Evolutionary conservation across 2,113 vertebrate genomes (phyloP).

Genomic region (Mormyrus iriodes): DNA sequence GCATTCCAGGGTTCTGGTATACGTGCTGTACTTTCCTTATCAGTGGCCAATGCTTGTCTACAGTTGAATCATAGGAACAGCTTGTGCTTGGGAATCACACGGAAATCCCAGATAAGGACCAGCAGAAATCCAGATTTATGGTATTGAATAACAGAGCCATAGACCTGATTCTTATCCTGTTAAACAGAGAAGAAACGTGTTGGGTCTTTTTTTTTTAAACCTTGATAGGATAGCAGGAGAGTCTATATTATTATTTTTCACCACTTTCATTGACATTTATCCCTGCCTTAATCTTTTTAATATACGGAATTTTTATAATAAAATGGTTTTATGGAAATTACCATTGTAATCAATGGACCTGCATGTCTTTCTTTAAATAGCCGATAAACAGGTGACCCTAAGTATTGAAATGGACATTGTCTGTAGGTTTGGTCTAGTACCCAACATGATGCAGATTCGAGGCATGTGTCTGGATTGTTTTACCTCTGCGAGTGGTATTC

Average conservation of each 20-base stretch:
- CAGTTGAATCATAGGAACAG: background rate
- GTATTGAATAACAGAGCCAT: background rate
- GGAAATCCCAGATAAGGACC: background rate
- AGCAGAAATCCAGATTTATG: background rate
- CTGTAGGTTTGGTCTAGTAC: background rate
- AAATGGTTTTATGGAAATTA: conserved; percentile 2
- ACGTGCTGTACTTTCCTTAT: background rate
- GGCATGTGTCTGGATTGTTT: background rate
- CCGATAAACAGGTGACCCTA: background rate
- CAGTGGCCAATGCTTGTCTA: background rate
- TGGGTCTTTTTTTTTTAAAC: background rate
- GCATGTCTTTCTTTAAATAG: background rate
- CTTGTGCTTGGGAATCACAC: background rate
- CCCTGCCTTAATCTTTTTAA: background rate
- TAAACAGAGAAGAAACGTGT: background rate
- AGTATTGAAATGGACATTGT: background rate
- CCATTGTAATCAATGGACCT: background rate
- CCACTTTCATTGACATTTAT: background rate
- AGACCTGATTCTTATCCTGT: background rate
- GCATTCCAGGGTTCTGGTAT: background rate
- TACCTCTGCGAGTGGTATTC: background rate
- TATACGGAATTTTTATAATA: background rate
- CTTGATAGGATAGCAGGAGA: background rate
- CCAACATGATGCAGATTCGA: background rate
- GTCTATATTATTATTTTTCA: background rate